Evolutionary conservation across 2,888 invertebrate species (phyloP), one percentile per base, ranked within the genome.

Genomic region (Thera britannica): DNA sequence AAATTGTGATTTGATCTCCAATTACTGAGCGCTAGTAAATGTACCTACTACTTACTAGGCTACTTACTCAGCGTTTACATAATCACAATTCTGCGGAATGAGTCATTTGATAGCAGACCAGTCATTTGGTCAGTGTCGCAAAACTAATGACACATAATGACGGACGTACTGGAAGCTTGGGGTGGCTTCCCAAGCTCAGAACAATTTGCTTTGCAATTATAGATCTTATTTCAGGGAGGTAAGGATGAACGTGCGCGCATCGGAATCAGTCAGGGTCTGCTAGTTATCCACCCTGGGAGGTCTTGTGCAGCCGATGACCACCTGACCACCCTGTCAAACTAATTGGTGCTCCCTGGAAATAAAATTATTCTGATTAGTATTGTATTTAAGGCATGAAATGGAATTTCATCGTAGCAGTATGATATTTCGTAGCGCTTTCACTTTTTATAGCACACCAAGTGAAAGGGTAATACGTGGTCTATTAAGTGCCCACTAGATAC

Each of bases 131-230:
- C 92, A 92, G 90, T 90, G 92, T 93, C 92, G 93, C 93, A 92
- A 92, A 93, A 92, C 92, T 93, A 93, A 93, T 93, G 92, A 91
- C 91, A 93, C 91, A 90, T 93, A 93, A 93, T 93, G 92, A 92
- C 88, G 87, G 84, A 87, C 81, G 85, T 82, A 80, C 84, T 83
- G 85, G 82, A 84, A 84, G 86, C 81, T 83, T 86, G 84, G 91
- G 88, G 85, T 82, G 83, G 67, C 56, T 61, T 62, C 66, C 55
- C 69, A 49, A 48, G 52, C 60, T 65, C 57, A 60, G 64, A 57
- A 55, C 49, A 57, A 62, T 69, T 77, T 65, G 63, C 69, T 72
- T 55, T 60, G 75, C 61, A 75, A 87, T 75, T 79, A 71, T 85
- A 74, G 73, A 68, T 83, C 83, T 77, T 90, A 85, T 78, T 54